Conservation (phyloP, 2,888 invertebrate species). For the Schrankia costaestrigalis region DNA sequence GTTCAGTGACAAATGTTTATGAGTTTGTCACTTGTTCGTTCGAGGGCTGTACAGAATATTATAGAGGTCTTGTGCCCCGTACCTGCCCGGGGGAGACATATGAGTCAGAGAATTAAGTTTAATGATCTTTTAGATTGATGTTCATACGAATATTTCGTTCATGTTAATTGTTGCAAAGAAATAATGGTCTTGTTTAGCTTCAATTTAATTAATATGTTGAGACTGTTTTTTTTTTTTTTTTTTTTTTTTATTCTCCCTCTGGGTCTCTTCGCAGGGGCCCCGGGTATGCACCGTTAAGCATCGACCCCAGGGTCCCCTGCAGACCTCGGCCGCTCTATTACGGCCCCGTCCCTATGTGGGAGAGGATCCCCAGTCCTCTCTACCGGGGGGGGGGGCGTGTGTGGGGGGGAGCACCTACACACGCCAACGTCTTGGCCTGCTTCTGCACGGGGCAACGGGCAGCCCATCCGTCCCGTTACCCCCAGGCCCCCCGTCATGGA, state of each 20-base stretch:
- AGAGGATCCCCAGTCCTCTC: no score
- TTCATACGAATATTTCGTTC: slow-evolving; percentile 24
- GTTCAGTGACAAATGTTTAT: slow-evolving; percentile 77
- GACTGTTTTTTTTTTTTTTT: background rate
- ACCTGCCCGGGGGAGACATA: slow-evolving; percentile 50
- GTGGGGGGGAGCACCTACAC: no score
- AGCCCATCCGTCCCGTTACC: no score
- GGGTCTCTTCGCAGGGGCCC: background rate
- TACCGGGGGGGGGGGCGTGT: no score
- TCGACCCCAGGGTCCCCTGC: no score
- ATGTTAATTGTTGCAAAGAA: slow-evolving; percentile 32
- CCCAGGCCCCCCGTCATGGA: no score
- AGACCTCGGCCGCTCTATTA: no score
- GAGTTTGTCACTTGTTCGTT: slow-evolving; percentile 75
- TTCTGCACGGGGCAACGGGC: no score
- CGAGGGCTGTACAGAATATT: slow-evolving; percentile 43
- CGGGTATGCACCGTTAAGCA: no score
- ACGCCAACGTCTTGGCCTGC: no score
- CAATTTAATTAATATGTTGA: slow-evolving; percentile 24
- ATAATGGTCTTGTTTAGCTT: slow-evolving; percentile 23
- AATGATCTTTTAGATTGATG: slow-evolving; percentile 60
- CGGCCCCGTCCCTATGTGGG: no score
- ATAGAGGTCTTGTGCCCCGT: slow-evolving; percentile 46
- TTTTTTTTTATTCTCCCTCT: background rate
- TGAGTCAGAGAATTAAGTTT: slow-evolving; percentile 53